phyloP scores from a whole-genome alignment of 2,888 invertebrate species.

The Myathropa florea region DNA sequence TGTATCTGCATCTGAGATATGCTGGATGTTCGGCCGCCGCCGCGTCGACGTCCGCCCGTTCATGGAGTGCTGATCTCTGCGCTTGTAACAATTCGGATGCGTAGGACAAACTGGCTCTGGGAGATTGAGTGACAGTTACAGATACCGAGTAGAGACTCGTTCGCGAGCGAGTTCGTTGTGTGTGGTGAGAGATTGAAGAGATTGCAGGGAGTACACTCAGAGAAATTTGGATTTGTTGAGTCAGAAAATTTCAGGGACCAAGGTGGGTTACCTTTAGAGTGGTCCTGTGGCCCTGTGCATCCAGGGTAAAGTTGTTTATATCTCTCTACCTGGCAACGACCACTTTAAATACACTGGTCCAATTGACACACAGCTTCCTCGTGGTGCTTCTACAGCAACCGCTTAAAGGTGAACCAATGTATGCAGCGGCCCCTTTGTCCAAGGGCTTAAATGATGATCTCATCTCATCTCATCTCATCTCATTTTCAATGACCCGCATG shows the following conservation, averaged over 20 bases:
- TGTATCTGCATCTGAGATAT: conserved; percentile 5
- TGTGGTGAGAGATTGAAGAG: background rate
- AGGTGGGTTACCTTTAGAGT: no score
- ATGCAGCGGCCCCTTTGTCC: no score
- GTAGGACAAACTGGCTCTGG: conserved; percentile 48
- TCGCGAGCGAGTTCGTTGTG: background rate
- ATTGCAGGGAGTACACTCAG: background rate
- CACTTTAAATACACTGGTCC: no score
- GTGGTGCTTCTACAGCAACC: no score
- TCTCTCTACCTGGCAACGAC: no score
- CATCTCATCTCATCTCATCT: no score
- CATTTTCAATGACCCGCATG: no score
- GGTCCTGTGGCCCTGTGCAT: no score
- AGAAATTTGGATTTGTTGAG: background rate
- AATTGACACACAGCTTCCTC: no score
- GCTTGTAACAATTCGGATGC: background rate
- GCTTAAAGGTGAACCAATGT: no score
- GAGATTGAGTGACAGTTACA: conserved; percentile 24
- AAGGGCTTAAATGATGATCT: no score
- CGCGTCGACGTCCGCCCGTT: background rate
- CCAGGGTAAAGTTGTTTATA: no score
- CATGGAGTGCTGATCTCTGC: background rate
- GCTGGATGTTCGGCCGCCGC: conserved; percentile 2
- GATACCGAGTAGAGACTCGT: background rate
- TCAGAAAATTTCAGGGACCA: background rate